A percentile compares a stretch with the other conserved stretches of the same genome.
These are phyloP conservation scores for Diogma glabrata DNA, from an alignment of 2,888 invertebrate genomes.

Conservation along the genomic window DNA sequence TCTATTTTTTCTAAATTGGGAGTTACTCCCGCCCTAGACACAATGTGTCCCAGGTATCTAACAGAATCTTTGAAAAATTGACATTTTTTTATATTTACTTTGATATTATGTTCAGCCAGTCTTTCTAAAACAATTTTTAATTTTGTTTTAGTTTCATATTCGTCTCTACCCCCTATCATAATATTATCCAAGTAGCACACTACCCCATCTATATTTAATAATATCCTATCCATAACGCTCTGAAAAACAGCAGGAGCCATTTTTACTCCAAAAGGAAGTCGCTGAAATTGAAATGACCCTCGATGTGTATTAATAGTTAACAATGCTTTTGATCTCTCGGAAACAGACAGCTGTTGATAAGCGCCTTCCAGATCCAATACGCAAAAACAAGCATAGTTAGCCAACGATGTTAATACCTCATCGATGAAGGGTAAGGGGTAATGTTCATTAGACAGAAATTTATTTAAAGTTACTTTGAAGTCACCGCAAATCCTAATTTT, in stretches of 20 bases:
- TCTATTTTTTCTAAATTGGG: no score
- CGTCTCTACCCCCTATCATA: background rate
- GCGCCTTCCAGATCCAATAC: no score
- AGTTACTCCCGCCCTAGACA: background rate
- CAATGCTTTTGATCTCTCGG: no score
- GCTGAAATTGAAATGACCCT: no score
- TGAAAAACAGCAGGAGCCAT: background rate
- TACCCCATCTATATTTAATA: background rate
- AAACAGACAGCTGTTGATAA: no score
- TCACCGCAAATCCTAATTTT: no score
- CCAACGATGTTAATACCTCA: no score
- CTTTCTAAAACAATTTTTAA: background rate
- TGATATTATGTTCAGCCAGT: background rate
- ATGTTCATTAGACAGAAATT: no score
- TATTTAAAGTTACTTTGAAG: no score
- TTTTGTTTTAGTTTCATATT: background rate
- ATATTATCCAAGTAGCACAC: background rate
- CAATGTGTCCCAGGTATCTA: conserved; percentile 3
- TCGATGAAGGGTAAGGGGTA: no score
- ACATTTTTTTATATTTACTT: conserved; percentile 6
- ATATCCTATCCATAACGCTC: background rate
- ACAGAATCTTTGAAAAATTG: background rate
- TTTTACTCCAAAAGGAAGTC: background rate
- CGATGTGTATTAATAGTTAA: no score
- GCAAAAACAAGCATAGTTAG: no score